Conservation (phyloP, 1,140 invertebrate genomes). For the Globodera rostochiensis region DNA sequence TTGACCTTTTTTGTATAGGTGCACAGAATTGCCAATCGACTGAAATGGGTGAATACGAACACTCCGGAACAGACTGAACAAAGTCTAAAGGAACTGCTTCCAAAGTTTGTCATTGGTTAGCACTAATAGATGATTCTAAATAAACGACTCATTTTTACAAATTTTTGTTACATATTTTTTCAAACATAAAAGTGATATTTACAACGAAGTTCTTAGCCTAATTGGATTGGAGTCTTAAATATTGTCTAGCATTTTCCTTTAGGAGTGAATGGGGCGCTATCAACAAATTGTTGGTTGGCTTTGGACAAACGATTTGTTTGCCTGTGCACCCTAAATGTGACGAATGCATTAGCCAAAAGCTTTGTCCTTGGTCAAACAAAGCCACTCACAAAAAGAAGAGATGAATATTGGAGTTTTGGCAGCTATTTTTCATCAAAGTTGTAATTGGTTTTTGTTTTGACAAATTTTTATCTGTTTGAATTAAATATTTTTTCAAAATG, state of each 20-base stretch:
- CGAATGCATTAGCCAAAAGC: not conserved
- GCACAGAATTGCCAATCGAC: conserved; percentile 45
- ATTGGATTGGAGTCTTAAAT: not conserved
- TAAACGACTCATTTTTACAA: not conserved
- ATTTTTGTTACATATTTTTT: not conserved
- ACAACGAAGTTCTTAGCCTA: too few species aligned
- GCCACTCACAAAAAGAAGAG: too few species aligned
- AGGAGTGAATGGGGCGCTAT: conserved; percentile 41
- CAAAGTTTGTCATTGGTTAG: conserved; percentile 28
- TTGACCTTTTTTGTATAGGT: conserved; percentile 12
- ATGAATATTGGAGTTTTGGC: too few species aligned
- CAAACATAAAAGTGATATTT: not conserved
- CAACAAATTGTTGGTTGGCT: conserved; percentile 42
- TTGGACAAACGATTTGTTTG: conserved; percentile 36
- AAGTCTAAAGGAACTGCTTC: conserved; percentile 37
- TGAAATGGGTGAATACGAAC: conserved; percentile 49
- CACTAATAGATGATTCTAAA: conserved; percentile 1
- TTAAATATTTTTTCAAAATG: conserved; percentile 22
- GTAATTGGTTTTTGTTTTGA: too few species aligned
- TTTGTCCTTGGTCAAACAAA: not conserved
- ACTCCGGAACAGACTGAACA: conserved; percentile 46
- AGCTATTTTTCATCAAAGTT: too few species aligned
- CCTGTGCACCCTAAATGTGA: conserved; percentile 1
- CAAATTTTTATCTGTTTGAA: not conserved
- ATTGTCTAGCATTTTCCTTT: conserved; percentile 22